Evolutionary conservation across 2,888 invertebrate genomes (phyloP).

Genomic region (Ophioninae sp.): DNA sequence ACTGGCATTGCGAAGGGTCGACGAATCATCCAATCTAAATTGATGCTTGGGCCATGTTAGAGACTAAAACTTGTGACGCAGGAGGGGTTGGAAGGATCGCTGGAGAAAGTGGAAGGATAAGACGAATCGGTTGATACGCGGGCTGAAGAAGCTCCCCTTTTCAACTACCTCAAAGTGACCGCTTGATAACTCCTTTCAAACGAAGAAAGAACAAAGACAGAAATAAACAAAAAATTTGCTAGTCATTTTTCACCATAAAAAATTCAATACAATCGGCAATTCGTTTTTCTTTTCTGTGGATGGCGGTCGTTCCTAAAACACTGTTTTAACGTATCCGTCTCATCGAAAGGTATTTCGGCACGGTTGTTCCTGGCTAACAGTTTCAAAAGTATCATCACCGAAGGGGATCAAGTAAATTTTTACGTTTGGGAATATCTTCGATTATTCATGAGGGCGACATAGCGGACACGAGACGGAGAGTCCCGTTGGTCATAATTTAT

Average conservation of each 20-base stretch:
- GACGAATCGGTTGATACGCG: slow-evolving; percentile 54
- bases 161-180: slow-evolving; percentile 41
- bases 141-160: slow-evolving; percentile 40
- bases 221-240: slow-evolving; percentile 4
- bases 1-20: slow-evolving; percentile 37
- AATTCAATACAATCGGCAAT: slow-evolving; percentile 31
- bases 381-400: slow-evolving; percentile 58
- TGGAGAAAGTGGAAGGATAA: slow-evolving; percentile 47
- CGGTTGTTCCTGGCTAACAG: slow-evolving; percentile 28
- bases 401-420: slow-evolving; percentile 50
- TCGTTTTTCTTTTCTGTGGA: slow-evolving; percentile 6
- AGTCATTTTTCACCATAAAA: slow-evolving; percentile 49
- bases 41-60: slow-evolving; percentile 58
- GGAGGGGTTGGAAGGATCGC: slow-evolving; percentile 29
- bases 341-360: not conserved
- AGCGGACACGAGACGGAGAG: slow-evolving; percentile 13
- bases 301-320: not conserved
- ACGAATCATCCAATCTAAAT: slow-evolving; percentile 60
- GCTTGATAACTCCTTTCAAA: not conserved
- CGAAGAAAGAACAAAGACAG: not conserved
- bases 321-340: not conserved
- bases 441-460: slow-evolving; percentile 56
- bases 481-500: slow-evolving; percentile 54
- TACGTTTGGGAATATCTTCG: slow-evolving; percentile 50
- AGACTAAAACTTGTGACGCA: slow-evolving; percentile 30